Percentiles rank a stretch among this genome's conserved stretches.
These are phyloP conservation scores for Peromyscus eremicus DNA, from an alignment of 2,797 vertebrate genomes.

Conservation along the genomic window DNA sequence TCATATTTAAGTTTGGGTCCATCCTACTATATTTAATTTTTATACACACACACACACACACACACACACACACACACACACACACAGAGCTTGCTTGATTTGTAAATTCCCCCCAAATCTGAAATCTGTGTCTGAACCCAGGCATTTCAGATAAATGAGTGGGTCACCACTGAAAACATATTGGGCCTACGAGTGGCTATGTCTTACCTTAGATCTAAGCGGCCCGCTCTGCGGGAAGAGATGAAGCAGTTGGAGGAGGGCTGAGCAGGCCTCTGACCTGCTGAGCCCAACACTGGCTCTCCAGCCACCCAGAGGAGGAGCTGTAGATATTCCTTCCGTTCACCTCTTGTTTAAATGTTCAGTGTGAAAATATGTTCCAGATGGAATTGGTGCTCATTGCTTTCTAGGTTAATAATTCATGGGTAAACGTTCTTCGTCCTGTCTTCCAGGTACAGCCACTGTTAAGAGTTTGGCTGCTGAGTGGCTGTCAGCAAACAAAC, in stretches of 20 bases:
- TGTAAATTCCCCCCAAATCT: not conserved
- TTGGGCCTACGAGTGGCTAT: not conserved
- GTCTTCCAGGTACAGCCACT: not conserved
- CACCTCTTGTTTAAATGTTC: not conserved
- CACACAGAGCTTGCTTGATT: not conserved
- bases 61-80: not conserved
- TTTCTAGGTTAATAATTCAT: not conserved
- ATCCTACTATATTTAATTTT: not conserved
- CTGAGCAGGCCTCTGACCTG: not conserved
- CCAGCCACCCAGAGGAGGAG: not conserved
- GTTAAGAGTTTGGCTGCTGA: not conserved
- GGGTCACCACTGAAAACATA: not conserved
- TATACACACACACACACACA: not conserved
- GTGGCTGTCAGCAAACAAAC: not conserved
- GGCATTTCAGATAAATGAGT: not conserved
- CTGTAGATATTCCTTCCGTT: not conserved
- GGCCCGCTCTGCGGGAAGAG: not conserved
- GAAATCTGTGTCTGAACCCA: not conserved
- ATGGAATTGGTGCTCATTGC: not conserved
- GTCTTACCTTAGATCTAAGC: not conserved
- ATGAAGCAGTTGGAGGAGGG: not conserved
- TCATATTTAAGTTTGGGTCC: not conserved
- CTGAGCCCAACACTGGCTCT: not conserved
- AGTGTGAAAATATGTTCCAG: not conserved
- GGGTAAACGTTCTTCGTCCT: not conserved